Conservation (phyloP, 2,113 vertebrate genomes). For the Prinia subflava region DNA sequence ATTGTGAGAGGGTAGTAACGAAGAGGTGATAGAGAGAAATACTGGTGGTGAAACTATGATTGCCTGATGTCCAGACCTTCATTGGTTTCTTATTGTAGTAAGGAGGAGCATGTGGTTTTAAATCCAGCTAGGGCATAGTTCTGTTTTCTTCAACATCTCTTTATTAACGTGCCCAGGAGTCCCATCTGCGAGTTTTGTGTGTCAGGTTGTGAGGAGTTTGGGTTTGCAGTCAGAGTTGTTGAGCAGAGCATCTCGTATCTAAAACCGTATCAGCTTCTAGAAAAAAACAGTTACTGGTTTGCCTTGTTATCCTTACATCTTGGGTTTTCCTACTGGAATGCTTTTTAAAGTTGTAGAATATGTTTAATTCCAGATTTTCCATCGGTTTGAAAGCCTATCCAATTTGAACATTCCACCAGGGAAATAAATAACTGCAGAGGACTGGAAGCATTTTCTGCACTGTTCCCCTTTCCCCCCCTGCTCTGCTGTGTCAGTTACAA, state of each 20-base stretch:
- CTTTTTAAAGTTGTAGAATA: not conserved
- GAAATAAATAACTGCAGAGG: not conserved
- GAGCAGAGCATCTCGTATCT: not conserved
- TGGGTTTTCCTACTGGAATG: not conserved
- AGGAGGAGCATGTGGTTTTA: accelerated
- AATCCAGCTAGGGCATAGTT: not conserved
- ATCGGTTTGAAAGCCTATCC: not conserved
- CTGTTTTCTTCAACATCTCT: not conserved
- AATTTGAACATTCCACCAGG: not conserved
- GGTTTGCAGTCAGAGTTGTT: not conserved
- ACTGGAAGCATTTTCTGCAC: not conserved
- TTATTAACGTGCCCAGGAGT: not conserved
- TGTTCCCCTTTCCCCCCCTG: accelerated
- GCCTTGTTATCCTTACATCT: not conserved
- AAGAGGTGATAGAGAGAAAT: not conserved
- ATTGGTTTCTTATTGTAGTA: accelerated
- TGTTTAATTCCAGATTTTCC: not conserved
- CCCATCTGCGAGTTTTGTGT: not conserved
- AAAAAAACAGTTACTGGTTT: not conserved
- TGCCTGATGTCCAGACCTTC: not conserved
- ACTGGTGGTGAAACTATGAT: accelerated
- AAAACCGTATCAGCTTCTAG: not conserved
- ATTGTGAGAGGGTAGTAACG: not conserved
- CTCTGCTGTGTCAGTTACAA: not conserved
- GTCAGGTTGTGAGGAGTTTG: not conserved